phyloP scores from a whole-genome alignment of 1,140 invertebrate species.

The Drosophila baimaii region DNA sequence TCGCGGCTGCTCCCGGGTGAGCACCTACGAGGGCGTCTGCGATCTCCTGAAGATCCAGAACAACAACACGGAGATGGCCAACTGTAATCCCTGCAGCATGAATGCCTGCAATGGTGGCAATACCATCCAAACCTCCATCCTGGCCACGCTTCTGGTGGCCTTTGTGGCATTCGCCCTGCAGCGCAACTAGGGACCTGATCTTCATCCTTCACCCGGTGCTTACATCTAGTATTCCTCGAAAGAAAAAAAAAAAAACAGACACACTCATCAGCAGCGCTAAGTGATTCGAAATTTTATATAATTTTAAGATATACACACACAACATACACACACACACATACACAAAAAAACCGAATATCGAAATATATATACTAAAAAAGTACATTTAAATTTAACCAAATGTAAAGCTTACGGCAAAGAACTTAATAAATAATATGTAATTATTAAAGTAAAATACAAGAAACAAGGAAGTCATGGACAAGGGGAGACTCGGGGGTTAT shows the following conservation, averaged over 20 bases:
- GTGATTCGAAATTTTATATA: conserved; percentile 64
- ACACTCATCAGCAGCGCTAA: conserved; percentile 29
- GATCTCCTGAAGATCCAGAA: conserved; percentile 35
- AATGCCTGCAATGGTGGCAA: conserved; percentile 65
- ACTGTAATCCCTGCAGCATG: conserved; percentile 72
- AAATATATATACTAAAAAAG: conserved; percentile 51
- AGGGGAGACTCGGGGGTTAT: too few species aligned
- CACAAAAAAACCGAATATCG: conserved; percentile 32
- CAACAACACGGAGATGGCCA: conserved; percentile 28
- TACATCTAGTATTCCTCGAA: conserved; percentile 64
- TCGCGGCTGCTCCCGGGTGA: conserved; percentile 73
- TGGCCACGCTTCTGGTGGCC: conserved; percentile 53
- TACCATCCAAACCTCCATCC: conserved; percentile 43
- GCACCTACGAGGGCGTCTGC: conserved; percentile 61
- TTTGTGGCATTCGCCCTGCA: conserved; percentile 59
- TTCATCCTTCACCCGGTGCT: conserved; percentile 58
- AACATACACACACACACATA: conserved; percentile 5
- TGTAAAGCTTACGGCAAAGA: conserved; percentile 52
- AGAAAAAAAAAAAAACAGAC: conserved; percentile 4
- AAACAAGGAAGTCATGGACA: too few species aligned
- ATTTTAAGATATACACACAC: conserved; percentile 10
- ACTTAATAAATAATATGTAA: conserved; percentile 58
- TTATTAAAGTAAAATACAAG: conserved; percentile 21
- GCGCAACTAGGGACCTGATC: conserved; percentile 38
- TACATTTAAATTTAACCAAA: conserved; percentile 56